Base-by-base conservation (phyloP, 2,113 vertebrate species). In the Seriola aureovittata region DNA sequence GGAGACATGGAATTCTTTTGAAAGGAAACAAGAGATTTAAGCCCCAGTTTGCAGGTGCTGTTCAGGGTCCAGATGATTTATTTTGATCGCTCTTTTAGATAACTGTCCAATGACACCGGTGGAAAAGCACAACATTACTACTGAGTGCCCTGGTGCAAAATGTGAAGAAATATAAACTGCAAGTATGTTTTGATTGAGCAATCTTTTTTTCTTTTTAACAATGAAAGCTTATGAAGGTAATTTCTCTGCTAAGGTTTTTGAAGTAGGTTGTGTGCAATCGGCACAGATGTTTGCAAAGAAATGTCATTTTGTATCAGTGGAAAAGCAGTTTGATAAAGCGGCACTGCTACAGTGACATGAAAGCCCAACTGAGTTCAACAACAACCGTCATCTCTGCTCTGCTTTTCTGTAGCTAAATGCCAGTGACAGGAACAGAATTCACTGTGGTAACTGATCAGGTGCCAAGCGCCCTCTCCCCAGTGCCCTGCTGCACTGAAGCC, bases 381-480 rank as follows among this genome's bases (percentile, higher is more conserved):
- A 77, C 88, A 82, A 81, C 71, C 72, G 76, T 88, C 81, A 84
- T 89, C 86, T 80, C 75, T 85, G 79, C 79, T 88, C 75, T 82
- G 83, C 70, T 87, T 91, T 86, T 73, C 87, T 86, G 75, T 16
- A 62, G 82, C 86, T 87, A 89, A 91, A 93, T 87, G 85, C 81
- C 90, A 86, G 52, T 80, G 93, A 93, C 91, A 90, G 88, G 71
- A 85, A 90, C 77, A 90, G 86, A 93, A 92, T 90, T 91, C 77
- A 67, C 87, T 89, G 86, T 90, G 91, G 87, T 82, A 89, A 93
- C 85, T 89, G 88, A 93, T 93, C 87, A 85, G 89, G 86, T 89
- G 87, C 92, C 92, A 93, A 85, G 88, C 46, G 75, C 71, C 81
- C 82, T 80, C 75, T 91, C 87, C 89, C 84, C 78, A 32, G 82